These are phyloP conservation scores for Rostratula benghalensis DNA, from an alignment of 2,113 vertebrate species.

Conservation along the genomic window DNA sequence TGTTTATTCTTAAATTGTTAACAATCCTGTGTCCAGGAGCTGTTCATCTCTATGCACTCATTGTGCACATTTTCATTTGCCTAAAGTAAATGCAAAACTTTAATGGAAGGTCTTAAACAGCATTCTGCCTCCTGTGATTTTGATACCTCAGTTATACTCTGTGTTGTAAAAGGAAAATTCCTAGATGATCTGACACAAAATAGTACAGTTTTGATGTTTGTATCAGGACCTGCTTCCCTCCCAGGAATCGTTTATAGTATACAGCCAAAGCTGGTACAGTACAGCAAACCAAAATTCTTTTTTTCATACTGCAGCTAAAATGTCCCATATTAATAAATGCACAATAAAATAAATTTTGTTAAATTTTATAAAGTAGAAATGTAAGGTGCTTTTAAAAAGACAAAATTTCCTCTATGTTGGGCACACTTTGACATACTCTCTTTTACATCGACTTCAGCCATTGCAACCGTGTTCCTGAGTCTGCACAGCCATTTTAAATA, in stretches of 20 bases:
- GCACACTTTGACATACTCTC: background rate
- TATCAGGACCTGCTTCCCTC: background rate
- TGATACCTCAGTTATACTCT: background rate
- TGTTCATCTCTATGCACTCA: background rate
- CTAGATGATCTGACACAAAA: background rate
- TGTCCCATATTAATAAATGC: background rate
- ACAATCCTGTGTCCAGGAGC: background rate
- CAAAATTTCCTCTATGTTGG: background rate
- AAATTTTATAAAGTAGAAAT: background rate
- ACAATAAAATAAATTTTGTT: background rate
- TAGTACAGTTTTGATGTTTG: background rate
- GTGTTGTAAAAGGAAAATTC: background rate
- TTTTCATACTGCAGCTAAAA: background rate
- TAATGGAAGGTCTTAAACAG: background rate
- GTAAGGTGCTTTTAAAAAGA: background rate
- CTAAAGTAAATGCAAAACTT: slow-evolving; percentile 33
- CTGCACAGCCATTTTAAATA: background rate
- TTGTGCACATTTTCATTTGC: slow-evolving; percentile 17
- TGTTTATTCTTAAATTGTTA: background rate
- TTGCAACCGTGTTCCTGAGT: background rate
- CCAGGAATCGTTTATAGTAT: background rate
- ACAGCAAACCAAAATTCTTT: background rate
- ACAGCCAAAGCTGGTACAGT: background rate
- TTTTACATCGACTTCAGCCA: background rate
- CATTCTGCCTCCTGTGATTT: background rate